phyloP scores from a whole-genome alignment of 53 echinoderm and acorn worm genomes.

The Pentamera pediparva region DNA sequence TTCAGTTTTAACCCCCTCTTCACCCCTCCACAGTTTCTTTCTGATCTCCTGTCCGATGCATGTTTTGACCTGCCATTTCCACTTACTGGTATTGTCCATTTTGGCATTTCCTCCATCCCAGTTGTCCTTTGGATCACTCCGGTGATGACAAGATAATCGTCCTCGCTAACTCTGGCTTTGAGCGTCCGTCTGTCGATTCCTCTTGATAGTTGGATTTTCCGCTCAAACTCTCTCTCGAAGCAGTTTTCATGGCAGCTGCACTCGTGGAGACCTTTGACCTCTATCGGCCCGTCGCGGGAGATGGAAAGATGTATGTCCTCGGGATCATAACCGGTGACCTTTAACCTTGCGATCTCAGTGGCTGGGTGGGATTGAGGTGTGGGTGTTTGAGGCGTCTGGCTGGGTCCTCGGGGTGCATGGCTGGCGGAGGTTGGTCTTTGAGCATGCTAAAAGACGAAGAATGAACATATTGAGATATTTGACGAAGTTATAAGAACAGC shows the following conservation, averaged over 20 bases:
- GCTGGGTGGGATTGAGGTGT: not conserved
- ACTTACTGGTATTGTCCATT: not conserved
- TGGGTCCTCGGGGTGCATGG: not conserved
- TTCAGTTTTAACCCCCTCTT: conserved; percentile 25
- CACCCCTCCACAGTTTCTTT: conserved; percentile 10
- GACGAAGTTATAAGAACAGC: no score
- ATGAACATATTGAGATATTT: no score
- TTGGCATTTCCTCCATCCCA: not conserved
- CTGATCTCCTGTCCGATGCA: not conserved
- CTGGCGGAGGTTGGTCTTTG: no score
- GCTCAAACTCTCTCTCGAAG: conserved; percentile 20
- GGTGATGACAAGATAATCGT: not conserved
- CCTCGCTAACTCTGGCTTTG: not conserved
- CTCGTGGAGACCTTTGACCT: not conserved
- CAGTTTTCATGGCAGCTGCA: conserved; percentile 21
- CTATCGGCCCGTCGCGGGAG: not conserved
- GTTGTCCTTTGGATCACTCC: not conserved
- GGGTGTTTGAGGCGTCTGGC: not conserved
- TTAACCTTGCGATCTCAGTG: not conserved
- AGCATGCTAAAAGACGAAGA: no score
- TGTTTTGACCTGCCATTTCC: not conserved
- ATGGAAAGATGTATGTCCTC: not conserved
- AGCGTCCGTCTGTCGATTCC: not conserved
- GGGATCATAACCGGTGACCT: conserved; percentile 7
- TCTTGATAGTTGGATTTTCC: not conserved